Base-by-base conservation (phyloP, 2,113 vertebrate species). In the Sciurus niger region DNA sequence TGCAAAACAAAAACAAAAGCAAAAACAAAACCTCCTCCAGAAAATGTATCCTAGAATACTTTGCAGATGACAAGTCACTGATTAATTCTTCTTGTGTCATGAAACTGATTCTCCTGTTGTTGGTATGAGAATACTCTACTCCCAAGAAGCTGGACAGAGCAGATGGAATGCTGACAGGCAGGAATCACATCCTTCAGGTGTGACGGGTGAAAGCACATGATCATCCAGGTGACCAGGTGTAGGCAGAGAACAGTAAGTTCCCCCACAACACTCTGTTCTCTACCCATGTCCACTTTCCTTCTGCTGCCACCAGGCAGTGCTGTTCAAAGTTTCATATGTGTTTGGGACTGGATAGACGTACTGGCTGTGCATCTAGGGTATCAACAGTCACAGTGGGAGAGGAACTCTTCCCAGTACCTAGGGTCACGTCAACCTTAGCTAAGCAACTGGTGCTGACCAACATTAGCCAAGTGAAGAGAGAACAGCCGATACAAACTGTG, bases 81-180 rank as follows among this genome's bases (percentile, higher is more conserved):
- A 87, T 89, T 25, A 51, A 93, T 83, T 95, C 73, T 94, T 87
- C 53, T 87, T 28, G 79, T 28, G 51, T 72, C 76, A 37, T 55
- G n/a, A 74, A 68, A 85, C 63, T 8, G 53, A 76, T 34, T 63
- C 48, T 89, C 55, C 86, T 48, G 24, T 58, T 40, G 67, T 74
- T 51, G n/a, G 67, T 70, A 20, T 46, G 72, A 46, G 53, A 48
- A 76, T 6, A 60, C 84, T n/a, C 32, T 43, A 73, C 18, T 76
- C 70, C n/a, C 24, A n/a, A 53, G 78, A 73, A 0, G 10, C 51
- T 80, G 51, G 83, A 88, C 10, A 84, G 78, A 92, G 78, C 72
- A 25, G 82, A 40, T 2, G 34, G 84, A 73, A 83, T 70, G 53
- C 18, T 46, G 32, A 63, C 30, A 40, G 84, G 60, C 90, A 58